A percentile compares a stretch with the other conserved stretches of the same genome.
Evolutionary conservation across 2,797 vertebrate species (phyloP).

Genomic region (Rallus crepitans): DNA sequence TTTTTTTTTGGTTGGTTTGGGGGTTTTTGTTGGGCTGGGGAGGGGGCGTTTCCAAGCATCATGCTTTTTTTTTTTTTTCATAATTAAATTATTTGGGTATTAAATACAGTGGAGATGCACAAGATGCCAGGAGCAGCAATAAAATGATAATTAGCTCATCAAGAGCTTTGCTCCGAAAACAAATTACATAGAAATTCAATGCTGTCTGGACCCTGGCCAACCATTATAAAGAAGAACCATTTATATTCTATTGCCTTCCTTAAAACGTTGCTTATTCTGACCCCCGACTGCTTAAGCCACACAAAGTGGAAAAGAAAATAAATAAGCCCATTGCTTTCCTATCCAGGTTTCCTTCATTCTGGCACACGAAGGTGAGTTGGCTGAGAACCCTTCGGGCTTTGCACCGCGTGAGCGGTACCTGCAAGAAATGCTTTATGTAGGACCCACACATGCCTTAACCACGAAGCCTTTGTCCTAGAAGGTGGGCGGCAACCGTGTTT

Average conservation of each 20-base stretch:
- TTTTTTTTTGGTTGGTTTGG: no score
- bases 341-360: not conserved
- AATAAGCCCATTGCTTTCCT: constrained; percentile 15
- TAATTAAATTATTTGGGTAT: constrained; percentile 70
- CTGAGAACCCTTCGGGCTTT: not conserved
- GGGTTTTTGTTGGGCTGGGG: not conserved
- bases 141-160: constrained; percentile 80
- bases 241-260: constrained; percentile 71
- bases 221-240: constrained; percentile 64
- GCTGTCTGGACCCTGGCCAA: constrained; percentile 73
- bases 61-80: constrained; percentile 30
- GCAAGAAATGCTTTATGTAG: not conserved
- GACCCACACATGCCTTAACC: fast-evolving
- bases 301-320: constrained; percentile 51
- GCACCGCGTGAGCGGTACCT: not conserved
- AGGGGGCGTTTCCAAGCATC: not conserved
- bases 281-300: constrained; percentile 59
- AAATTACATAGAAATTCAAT: constrained; percentile 71
- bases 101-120: constrained; percentile 66
- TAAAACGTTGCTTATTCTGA: constrained; percentile 56
- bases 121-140: constrained; percentile 75
- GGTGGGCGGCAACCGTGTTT: not conserved
- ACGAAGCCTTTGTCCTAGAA: not conserved
- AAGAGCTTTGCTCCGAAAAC: constrained; percentile 71
- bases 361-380: constrained; percentile 11